These are phyloP conservation scores for Pteropus alecto DNA, from an alignment of 2,113 vertebrate genomes.

Conservation along the genomic window DNA sequence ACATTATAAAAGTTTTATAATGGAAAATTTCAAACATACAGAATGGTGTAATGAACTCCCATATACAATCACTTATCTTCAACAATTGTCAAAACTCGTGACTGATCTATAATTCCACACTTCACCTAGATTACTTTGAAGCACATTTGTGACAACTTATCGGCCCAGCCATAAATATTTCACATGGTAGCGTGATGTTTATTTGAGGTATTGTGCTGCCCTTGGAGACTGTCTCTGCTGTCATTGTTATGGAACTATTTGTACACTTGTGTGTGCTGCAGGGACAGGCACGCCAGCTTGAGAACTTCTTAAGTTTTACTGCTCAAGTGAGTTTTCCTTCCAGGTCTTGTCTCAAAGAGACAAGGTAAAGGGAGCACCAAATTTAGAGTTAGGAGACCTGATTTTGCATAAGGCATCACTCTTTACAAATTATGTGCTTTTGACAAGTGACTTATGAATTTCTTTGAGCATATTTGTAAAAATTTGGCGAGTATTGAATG, in stretches of 20 bases:
- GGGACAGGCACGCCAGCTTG: too few species aligned
- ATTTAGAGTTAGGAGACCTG: neutral
- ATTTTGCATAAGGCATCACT: neutral
- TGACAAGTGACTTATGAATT: neutral
- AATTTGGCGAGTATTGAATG: neutral
- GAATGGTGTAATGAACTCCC: neutral
- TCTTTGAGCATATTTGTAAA: neutral
- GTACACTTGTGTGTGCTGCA: too few species aligned
- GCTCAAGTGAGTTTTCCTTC: neutral
- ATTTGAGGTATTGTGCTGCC: constrained; percentile 12
- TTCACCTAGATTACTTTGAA: neutral
- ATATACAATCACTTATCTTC: neutral
- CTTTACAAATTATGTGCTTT: neutral
- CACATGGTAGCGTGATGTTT: neutral
- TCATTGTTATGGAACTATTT: neutral
- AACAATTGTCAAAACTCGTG: neutral
- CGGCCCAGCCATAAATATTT: neutral
- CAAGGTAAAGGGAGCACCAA: neutral
- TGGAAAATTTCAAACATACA: neutral
- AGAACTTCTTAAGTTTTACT: neutral
- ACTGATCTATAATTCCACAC: neutral
- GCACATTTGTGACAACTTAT: neutral
- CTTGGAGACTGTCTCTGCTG: neutral
- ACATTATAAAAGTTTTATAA: neutral
- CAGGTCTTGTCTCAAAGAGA: neutral